phyloP scores from a whole-genome alignment of 2,113 vertebrate genomes.

The Tichodroma muraria region DNA sequence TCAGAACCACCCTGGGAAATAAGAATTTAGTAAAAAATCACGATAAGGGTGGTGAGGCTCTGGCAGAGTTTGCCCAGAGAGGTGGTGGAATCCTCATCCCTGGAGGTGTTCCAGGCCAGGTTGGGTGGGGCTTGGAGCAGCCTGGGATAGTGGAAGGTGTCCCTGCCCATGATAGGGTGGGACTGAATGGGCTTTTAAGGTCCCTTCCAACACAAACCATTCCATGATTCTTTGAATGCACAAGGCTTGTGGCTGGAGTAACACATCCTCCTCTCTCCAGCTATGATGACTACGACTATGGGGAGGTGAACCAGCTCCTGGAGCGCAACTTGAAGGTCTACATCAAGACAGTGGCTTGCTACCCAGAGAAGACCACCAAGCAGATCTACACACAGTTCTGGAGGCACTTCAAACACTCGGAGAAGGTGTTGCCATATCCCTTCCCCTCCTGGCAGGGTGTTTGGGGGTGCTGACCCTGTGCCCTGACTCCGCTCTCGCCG shows the following conservation, averaged over 20 bases:
- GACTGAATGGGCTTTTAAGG: neutral
- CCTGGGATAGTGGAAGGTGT: neutral
- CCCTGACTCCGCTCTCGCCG: neutral
- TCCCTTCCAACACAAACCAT: neutral
- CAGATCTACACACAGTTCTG: constrained; percentile 85
- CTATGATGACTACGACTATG: constrained; percentile 92
- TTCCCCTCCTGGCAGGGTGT: neutral
- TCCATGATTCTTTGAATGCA: neutral
- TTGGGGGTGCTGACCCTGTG: neutral
- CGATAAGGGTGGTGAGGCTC: neutral
- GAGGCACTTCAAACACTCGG: constrained; percentile 92
- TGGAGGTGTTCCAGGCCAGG: neutral
- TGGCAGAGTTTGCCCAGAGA: neutral
- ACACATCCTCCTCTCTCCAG: constrained; percentile 35
- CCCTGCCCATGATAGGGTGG: neutral
- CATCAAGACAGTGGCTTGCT: constrained; percentile 93
- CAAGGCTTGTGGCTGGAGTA: neutral
- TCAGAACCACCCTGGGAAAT: neutral
- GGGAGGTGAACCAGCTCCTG: constrained; percentile 90
- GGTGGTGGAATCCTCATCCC: neutral
- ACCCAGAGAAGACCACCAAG: constrained; percentile 87
- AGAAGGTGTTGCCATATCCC: constrained; percentile 78
- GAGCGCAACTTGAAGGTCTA: constrained; percentile 91
- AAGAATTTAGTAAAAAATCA: neutral
- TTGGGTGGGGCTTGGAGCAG: rapidly evolving